phyloP scores from a whole-genome alignment of 2,888 invertebrate genomes.

The Chironomus riparius region DNA sequence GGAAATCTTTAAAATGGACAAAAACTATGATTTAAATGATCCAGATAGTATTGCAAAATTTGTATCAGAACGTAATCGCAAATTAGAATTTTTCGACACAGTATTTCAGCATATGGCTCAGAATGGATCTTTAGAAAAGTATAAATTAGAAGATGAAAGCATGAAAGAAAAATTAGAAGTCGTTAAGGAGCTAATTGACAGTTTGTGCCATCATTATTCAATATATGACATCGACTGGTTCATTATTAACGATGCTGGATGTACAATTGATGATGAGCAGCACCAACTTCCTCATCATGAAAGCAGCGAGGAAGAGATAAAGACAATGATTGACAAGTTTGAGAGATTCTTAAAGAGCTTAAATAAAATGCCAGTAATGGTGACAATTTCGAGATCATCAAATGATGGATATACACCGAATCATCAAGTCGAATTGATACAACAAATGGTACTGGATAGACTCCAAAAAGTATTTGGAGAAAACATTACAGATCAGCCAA shows the following conservation, averaged over 20 bases:
- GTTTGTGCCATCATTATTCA: conserved; percentile 47
- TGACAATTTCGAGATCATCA: conserved; percentile 78
- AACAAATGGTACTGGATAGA: conserved; percentile 54
- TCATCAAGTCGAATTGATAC: conserved; percentile 72
- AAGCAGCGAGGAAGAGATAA: conserved; percentile 58
- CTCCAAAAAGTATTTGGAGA: conserved; percentile 43
- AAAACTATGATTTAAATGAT: conserved; percentile 45
- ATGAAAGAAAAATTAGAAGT: conserved; percentile 34
- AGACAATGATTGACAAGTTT: conserved; percentile 50
- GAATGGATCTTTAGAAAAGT: conserved; percentile 47
- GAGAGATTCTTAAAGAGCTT: conserved; percentile 49
- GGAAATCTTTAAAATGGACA: conserved; percentile 55
- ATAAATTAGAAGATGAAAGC: conserved; percentile 35
- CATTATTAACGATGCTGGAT: conserved; percentile 75
- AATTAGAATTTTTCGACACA: conserved; percentile 56
- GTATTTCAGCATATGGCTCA: conserved; percentile 59
- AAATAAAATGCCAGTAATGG: conserved; percentile 55
- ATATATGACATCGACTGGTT: conserved; percentile 66
- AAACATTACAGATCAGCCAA: conserved; percentile 30
- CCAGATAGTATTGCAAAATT: conserved; percentile 45
- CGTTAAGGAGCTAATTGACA: conserved; percentile 46
- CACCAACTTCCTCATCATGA: conserved; percentile 73
- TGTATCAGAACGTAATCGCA: conserved; percentile 49
- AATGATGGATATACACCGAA: conserved; percentile 83
- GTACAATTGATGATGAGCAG: conserved; percentile 67